These are phyloP conservation scores for Ranitomeya imitator DNA, from an alignment of 2,113 vertebrate genomes.

Conservation along the genomic window DNA sequence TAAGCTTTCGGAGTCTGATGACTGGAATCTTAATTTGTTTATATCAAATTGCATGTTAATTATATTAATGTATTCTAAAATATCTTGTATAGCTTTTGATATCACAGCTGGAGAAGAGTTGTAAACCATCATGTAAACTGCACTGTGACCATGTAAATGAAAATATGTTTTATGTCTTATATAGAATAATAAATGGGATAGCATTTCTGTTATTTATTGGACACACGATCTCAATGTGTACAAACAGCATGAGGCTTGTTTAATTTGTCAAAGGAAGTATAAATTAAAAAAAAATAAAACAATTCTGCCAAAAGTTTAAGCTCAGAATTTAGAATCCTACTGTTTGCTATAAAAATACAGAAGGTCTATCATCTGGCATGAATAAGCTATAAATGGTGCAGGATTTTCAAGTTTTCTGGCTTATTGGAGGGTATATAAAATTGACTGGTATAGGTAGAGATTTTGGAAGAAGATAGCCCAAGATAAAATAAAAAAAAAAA, in stretches of 20 bases:
- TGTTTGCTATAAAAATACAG: too few species aligned
- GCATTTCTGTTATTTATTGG: not conserved
- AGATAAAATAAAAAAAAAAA: too few species aligned
- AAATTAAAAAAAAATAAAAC: not conserved
- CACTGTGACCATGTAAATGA: slow-evolving; percentile 13
- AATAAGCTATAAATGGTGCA: too few species aligned
- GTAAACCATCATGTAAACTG: slow-evolving; percentile 23
- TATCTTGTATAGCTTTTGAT: slow-evolving; percentile 11
- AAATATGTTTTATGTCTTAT: slow-evolving; percentile 3
- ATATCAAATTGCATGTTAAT: slow-evolving; percentile 22
- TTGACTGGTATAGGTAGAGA: too few species aligned
- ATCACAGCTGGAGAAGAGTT: slow-evolving; percentile 32
- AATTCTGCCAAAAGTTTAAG: not conserved
- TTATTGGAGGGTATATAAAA: too few species aligned
- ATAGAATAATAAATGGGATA: not conserved
- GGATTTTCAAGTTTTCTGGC: too few species aligned
- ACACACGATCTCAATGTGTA: not conserved
- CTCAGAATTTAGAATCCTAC: too few species aligned
- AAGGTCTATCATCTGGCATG: too few species aligned
- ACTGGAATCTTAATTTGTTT: slow-evolving; percentile 26
- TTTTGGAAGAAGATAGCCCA: too few species aligned
- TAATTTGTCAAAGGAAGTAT: not conserved
- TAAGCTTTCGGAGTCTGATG: not conserved
- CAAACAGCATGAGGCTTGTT: not conserved
- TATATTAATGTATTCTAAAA: slow-evolving; percentile 23